Evolutionary conservation across 2,113 vertebrate genomes (phyloP).

Genomic region (Cromileptes altivelis): DNA sequence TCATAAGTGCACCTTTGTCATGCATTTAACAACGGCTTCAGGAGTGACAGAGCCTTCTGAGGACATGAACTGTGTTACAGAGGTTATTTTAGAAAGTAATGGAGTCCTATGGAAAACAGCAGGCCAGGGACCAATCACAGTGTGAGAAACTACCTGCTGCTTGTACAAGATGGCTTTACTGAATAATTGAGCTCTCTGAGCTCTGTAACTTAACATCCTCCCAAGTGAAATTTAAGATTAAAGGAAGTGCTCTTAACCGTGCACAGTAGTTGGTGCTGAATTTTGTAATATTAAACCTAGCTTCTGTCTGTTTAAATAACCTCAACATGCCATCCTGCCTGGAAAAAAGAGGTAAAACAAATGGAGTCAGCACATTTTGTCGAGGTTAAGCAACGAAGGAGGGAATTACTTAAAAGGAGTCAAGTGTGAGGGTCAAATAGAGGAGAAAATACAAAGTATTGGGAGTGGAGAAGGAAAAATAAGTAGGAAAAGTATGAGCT

Average conservation of each 20-base stretch:
- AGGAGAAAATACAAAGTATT: background rate
- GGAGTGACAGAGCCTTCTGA: constrained; percentile 26
- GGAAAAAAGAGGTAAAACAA: background rate
- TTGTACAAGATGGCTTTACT: constrained; percentile 34
- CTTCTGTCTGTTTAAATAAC: constrained; percentile 14
- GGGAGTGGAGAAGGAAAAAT: background rate
- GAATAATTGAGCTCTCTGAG: constrained; percentile 55
- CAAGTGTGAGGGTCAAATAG: constrained; percentile 1
- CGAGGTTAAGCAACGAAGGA: constrained; percentile 8
- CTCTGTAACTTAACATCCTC: constrained; percentile 41
- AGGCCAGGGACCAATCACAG: constrained; percentile 22
- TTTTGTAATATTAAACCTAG: constrained; percentile 37
- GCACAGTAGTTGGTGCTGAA: constrained; percentile 9
- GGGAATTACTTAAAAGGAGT: background rate
- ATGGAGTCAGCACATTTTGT: constrained; percentile 20
- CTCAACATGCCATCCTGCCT: background rate
- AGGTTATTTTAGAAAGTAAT: constrained; percentile 37
- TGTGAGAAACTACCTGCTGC: constrained; percentile 46
- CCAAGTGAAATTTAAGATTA: constrained; percentile 42
- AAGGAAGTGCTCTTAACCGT: constrained; percentile 32
- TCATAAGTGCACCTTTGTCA: constrained; percentile 22
- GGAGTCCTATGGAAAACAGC: constrained; percentile 29
- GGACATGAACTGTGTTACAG: constrained; percentile 17
- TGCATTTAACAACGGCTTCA: constrained; percentile 17
- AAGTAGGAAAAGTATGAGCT: background rate